Evolutionary conservation across 1,140 invertebrate species (phyloP), one percentile per base, ranked within the genome.

Genomic region (Leptinotarsa lineolata): DNA sequence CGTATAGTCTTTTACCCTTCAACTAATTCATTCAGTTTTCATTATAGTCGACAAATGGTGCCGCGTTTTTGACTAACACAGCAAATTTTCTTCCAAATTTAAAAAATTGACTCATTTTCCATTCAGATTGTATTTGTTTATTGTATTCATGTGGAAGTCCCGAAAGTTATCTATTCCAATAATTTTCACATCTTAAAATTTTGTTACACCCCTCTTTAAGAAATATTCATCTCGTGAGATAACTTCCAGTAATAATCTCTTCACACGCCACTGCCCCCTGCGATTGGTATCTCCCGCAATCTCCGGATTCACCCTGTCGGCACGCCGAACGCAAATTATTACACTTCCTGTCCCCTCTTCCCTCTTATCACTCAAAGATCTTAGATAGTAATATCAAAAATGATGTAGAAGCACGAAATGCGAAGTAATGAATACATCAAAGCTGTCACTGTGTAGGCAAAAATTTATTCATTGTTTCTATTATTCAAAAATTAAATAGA

Each of bases 251-350:
- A 54, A 54, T 54, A 54, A 54, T 54, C 48, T 15, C 30, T 54
- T n/a, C 48, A 54, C 16, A 54, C 48, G 61, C 21, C 61, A 22
- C 61, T 63, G 77, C 78, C 64, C 60, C 74, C 72, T 70, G 72
- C 39, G 44, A 45, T 44, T 44, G 15, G 45, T 68, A 78, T 78
- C 78, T 76, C 72, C 77, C 75, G 73, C 77, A 78, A 79, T 77
- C 79, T 75, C 61, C 65, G 74, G 72, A 77, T 77, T 74, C 76
- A 74, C 76, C 74, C 72, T 73, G 77, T 77, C 74, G 77, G 68
- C 77, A 71, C 72, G 46, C 71, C 70, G 73, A 74, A 77, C 76
- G 78, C 79, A 78, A 80, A 80, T 80, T 80, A 80, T 80, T 80
- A 75, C 79, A 80, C 77, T 77, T 80, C 79, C 77, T 72, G 74